Conservation (phyloP, 2,113 vertebrate genomes). For the Motacilla tschutschensis region DNA sequence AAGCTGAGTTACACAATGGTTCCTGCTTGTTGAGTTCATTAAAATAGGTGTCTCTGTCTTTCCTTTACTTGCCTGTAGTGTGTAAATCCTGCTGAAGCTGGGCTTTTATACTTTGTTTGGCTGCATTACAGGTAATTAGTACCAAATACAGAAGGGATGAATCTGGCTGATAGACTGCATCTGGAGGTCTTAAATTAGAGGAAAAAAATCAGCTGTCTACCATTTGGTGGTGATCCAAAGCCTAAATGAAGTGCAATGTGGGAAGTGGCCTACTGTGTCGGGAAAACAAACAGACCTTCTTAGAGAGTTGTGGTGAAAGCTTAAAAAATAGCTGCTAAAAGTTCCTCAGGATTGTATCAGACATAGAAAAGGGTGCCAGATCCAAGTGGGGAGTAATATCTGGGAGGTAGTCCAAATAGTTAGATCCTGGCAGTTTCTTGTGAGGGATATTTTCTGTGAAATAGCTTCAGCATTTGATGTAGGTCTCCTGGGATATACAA, state of each 20-base stretch:
- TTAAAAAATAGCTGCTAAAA: not conserved
- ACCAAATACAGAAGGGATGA: not conserved
- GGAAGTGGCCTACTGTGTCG: not conserved
- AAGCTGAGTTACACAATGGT: not conserved
- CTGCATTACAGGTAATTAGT: not conserved
- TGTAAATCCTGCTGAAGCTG: not conserved
- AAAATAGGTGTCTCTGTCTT: not conserved
- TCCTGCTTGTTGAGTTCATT: not conserved
- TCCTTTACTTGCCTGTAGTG: not conserved
- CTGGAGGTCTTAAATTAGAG: not conserved
- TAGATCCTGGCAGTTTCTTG: not conserved
- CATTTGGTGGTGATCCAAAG: not conserved
- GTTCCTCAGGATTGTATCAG: not conserved
- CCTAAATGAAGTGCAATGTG: not conserved
- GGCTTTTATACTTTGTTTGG: not conserved
- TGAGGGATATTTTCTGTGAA: not conserved
- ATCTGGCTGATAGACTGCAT: not conserved
- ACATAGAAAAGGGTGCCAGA: not conserved
- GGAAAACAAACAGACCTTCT: not conserved
- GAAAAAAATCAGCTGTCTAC: not conserved
- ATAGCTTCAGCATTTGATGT: not conserved
- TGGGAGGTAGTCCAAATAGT: not conserved
- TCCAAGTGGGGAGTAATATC: fast-evolving
- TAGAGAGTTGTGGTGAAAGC: not conserved
- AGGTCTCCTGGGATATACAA: not conserved